Base-by-base conservation (phyloP, 2,888 invertebrate species). In the Podotricha telesiphe region DNA sequence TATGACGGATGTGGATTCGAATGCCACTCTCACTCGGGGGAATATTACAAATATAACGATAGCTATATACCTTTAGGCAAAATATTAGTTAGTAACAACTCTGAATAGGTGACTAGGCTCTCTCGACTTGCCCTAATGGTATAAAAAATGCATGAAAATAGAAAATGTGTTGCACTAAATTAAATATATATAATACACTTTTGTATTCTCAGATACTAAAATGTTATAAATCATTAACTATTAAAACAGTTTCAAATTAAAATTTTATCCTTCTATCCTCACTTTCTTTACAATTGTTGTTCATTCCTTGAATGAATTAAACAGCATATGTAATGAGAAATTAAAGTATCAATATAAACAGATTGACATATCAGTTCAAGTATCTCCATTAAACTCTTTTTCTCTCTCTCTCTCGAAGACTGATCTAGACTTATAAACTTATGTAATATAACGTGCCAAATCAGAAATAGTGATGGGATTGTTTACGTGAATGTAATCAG, bases 331-430 rank as follows among this genome's bases (percentile, higher is more conserved):
- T 28, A 51, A 67, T n/a, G n/a, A 42, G 47, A 53, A 61, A 42
- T 61, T 17, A 53, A 42, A 10, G 37, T 61, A 69, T 67, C n/a
- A n/a, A n/a, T 65, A 69, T 69, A 69, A 72, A 68, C 80, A 79
- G 82, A 85, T 85, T 86, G 82, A 88, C 91, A 90, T 89, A 90
- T 91, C 89, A 83, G 80, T 82, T 84, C 73, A 81, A 82, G 81
- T 82, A 80, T 80, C 80, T 84, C 81, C 77, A 82, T 81, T 82
- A 83, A 83, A 81, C 84, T n/a, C n/a, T n/a, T n/a, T n/a, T n/a
- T n/a, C n/a, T n/a, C n/a, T n/a, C n/a, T n/a, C n/a, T n/a, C n/a
- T n/a, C n/a, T 79, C 79, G 77, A 89, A 89, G 91, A 87, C 90
- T 89, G 89, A 91, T 79, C 74, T 81, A 82, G 78, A 80, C 77